Conservation (phyloP, 2,888 invertebrate species). For the Polydesmus complanatus region DNA sequence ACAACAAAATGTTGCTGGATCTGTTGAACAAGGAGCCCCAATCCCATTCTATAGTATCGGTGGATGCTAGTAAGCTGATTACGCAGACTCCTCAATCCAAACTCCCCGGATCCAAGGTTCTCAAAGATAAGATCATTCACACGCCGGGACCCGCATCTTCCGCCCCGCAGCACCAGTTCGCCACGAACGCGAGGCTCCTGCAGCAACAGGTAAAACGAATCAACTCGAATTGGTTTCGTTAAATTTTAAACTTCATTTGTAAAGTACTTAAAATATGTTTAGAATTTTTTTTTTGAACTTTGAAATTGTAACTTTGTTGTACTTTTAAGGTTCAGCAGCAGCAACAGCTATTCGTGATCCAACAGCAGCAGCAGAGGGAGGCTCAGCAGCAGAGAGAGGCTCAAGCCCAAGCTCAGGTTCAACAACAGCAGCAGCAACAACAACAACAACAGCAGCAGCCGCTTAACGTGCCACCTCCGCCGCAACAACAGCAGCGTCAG, state of each 20-base stretch:
- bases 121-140: conserved; percentile 24
- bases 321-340: conserved; percentile 6
- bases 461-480: not conserved
- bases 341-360: not conserved
- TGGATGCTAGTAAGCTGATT: conserved; percentile 20
- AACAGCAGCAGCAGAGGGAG: conserved; percentile 18
- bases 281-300: too few species aligned
- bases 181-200: not conserved
- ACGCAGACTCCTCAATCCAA: conserved; percentile 44
- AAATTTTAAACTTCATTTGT: too few species aligned
- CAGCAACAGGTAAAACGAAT: not conserved
- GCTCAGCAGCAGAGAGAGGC: conserved; percentile 18
- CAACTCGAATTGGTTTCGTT: too few species aligned
- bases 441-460: conserved; percentile 18
- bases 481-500: conserved; percentile 6
- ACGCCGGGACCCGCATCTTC: conserved; percentile 19
- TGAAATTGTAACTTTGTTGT: not conserved
- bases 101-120: conserved; percentile 29
- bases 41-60: conserved; percentile 37
- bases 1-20: conserved; percentile 63
- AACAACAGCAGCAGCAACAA: conserved; percentile 20
- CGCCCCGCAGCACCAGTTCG: too few species aligned
- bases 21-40: conserved; percentile 52
- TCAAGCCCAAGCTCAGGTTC: conserved; percentile 19
- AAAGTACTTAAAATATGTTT: too few species aligned